Percentiles rank a stretch among this genome's conserved stretches.
phyloP scores from a whole-genome alignment of 1,140 invertebrate species.

The Vollenhovia emeryi region DNA sequence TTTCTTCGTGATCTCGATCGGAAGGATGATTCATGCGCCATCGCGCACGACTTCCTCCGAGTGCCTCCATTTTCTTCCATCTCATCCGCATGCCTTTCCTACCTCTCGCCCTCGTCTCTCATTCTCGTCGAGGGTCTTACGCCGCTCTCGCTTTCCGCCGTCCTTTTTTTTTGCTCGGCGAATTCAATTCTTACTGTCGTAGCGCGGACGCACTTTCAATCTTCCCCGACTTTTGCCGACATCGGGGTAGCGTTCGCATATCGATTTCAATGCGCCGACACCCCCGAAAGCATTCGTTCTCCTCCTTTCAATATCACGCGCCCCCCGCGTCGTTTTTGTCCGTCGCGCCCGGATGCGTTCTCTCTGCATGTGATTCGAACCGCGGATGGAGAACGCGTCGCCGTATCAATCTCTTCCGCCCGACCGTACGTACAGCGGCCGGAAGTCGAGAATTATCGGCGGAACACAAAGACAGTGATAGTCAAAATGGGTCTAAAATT shows the following conservation, averaged over 20 bases:
- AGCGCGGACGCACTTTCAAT: conserved; percentile 77
- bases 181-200: conserved; percentile 78
- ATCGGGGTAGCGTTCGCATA: conserved; percentile 70
- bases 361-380: conserved; percentile 23
- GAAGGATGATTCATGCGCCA: conserved; percentile 65
- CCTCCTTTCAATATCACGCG: conserved; percentile 65
- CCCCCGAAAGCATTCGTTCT: conserved; percentile 57
- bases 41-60: conserved; percentile 64
- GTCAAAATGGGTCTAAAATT: not conserved
- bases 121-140: conserved; percentile 1
- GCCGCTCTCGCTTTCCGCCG: conserved; percentile 35
- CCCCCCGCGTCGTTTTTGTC: conserved; percentile 31
- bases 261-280: conserved; percentile 71
- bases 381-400: conserved; percentile 8
- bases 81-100: conserved; percentile 52
- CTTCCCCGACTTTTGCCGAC: conserved; percentile 70
- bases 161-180: conserved; percentile 49
- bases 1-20: conserved; percentile 41
- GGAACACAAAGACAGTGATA: not conserved
- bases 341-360: not conserved
- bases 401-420: conserved; percentile 46
- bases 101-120: conserved; percentile 1
- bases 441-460: conserved; percentile 34
- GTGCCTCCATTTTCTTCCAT: conserved; percentile 66
- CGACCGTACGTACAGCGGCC: conserved; percentile 7